phyloP scores from a whole-genome alignment of 2,888 invertebrate species.

The Philaethria dido region DNA sequence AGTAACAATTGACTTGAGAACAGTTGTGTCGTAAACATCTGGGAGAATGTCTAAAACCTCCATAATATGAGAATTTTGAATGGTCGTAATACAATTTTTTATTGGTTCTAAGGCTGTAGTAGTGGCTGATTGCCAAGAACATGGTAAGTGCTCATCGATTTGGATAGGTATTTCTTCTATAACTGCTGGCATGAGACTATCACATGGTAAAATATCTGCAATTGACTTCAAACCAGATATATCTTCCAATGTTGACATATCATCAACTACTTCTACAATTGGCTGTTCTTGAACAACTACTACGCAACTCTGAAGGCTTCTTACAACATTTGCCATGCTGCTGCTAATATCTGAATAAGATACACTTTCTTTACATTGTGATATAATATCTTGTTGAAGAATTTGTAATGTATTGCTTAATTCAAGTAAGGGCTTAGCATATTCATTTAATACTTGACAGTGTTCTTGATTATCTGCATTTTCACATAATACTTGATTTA shows the following conservation, averaged over 20 bases:
- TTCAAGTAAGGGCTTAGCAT: slow-evolving; percentile 76
- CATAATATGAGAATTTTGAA: slow-evolving; percentile 66
- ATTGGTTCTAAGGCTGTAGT: slow-evolving; percentile 66
- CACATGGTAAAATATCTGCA: slow-evolving; percentile 73
- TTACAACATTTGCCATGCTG: slow-evolving; percentile 67
- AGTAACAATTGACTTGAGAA: slow-evolving; percentile 62
- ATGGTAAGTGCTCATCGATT: slow-evolving; percentile 43
- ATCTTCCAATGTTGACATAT: slow-evolving; percentile 83
- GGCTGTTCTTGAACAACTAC: slow-evolving; percentile 75
- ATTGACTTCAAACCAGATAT: slow-evolving; percentile 83
- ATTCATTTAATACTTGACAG: slow-evolving; percentile 59
- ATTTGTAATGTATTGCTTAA: slow-evolving; percentile 72
- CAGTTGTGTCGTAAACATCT: slow-evolving; percentile 66
- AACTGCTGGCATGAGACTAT: slow-evolving; percentile 61
- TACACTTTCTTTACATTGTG: slow-evolving; percentile 66
- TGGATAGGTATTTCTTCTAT: slow-evolving; percentile 58
- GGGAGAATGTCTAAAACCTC: slow-evolving; percentile 68
- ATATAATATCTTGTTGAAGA: slow-evolving; percentile 74
- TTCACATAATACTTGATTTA: slow-evolving; percentile 68
- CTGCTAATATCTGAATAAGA: slow-evolving; percentile 56
- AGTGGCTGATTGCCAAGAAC: slow-evolving; percentile 47
- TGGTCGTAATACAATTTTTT: slow-evolving; percentile 62
- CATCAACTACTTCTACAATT: slow-evolving; percentile 75
- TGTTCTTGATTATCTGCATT: slow-evolving; percentile 61
- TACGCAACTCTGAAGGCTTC: slow-evolving; percentile 74